phyloP scores from a whole-genome alignment of 2,113 vertebrate species.

The Tringa solitaria region DNA sequence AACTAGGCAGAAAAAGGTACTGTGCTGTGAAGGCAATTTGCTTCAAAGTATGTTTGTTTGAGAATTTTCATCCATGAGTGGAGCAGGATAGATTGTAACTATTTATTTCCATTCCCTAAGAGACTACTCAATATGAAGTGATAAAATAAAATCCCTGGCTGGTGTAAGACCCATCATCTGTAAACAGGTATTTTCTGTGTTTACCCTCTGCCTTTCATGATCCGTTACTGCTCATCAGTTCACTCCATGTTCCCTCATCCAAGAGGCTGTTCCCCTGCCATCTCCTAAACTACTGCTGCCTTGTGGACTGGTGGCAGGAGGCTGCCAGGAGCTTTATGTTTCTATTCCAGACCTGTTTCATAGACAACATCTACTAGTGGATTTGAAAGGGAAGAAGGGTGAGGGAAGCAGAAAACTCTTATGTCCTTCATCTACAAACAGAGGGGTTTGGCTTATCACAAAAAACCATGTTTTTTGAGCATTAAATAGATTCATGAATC shows the following conservation, averaged over 20 bases:
- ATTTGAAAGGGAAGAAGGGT: not conserved
- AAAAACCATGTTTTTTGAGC: not conserved
- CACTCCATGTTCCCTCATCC: accelerated
- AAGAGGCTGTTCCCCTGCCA: not conserved
- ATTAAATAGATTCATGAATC: not conserved
- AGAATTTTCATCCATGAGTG: not conserved
- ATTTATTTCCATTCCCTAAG: not conserved
- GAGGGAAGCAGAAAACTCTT: not conserved
- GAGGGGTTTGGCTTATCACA: not conserved
- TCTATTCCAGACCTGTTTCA: not conserved
- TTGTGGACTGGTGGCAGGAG: not conserved
- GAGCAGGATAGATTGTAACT: not conserved
- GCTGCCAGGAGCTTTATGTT: not conserved
- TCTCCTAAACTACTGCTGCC: not conserved
- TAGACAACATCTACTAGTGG: not conserved
- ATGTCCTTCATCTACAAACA: not conserved
- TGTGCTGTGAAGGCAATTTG: not conserved
- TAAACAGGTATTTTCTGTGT: not conserved
- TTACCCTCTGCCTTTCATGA: not conserved
- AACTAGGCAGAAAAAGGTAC: not conserved
- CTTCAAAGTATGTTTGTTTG: not conserved
- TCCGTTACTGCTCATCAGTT: not conserved
- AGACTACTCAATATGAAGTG: not conserved
- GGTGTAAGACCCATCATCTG: accelerated
- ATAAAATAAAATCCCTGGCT: not conserved